Evolutionary conservation across 2,113 vertebrate species (phyloP).

Genomic region (Strix uralensis): DNA sequence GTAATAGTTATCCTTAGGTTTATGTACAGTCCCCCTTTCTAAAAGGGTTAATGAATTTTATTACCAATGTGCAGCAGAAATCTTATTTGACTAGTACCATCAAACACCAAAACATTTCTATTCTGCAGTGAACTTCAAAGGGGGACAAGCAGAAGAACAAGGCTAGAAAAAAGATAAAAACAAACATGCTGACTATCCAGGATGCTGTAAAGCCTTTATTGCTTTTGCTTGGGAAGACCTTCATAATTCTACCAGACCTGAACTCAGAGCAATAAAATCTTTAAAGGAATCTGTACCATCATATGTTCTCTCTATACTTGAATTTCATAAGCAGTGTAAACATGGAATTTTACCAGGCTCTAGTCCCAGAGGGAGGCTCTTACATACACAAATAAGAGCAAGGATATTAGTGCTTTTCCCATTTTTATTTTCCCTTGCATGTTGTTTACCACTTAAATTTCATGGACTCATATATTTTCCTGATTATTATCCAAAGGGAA

Average conservation of each 20-base stretch:
- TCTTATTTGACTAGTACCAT: neutral
- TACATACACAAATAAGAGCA: slow-evolving; percentile 1
- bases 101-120: neutral
- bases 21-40: neutral
- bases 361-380: neutral
- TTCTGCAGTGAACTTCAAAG: slow-evolving; percentile 33
- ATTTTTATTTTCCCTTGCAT: neutral
- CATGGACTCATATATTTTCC: neutral
- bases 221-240: slow-evolving; percentile 34
- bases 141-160: neutral
- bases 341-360: slow-evolving; percentile 46
- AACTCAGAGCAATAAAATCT: slow-evolving; percentile 50
- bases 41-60: neutral
- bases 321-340: slow-evolving; percentile 56
- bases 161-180: slow-evolving; percentile 25
- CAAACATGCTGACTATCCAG: neutral
- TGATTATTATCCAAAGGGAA: slow-evolving; percentile 36
- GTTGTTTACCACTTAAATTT: slow-evolving; percentile 34
- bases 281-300: slow-evolving; percentile 31
- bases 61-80: neutral
- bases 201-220: slow-evolving; percentile 61
- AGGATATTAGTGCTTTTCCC: neutral
- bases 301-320: slow-evolving; percentile 14
- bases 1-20: neutral
- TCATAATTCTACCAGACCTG: slow-evolving; percentile 44